A percentile compares a stretch with the other conserved stretches of the same genome.
Conservation (phyloP, 2,888 invertebrate species). For the Acanthosoma haemorrhoidale region DNA sequence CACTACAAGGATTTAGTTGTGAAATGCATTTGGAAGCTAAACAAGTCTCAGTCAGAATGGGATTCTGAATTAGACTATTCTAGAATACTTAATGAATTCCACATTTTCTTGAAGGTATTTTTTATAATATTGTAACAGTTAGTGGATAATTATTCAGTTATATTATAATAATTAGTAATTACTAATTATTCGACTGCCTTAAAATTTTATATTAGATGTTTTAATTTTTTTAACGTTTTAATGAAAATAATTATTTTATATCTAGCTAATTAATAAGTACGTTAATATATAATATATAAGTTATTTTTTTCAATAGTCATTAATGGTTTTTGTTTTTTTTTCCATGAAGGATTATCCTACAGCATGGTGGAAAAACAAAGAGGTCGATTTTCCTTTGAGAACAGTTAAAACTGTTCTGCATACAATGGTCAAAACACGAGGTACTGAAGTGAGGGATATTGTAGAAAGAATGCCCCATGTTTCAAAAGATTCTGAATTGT, state of each 20-base stretch:
- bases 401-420: slow-evolving; percentile 93
- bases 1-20: slow-evolving; percentile 75
- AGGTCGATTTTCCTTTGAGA: slow-evolving; percentile 75
- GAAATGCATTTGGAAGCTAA: slow-evolving; percentile 93
- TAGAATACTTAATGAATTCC: slow-evolving; percentile 73
- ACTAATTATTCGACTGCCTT: background rate
- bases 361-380: slow-evolving; percentile 77
- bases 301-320: too few relatives aligned
- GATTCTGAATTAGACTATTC: slow-evolving; percentile 69
- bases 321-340: background rate
- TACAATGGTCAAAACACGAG: slow-evolving; percentile 82
- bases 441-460: slow-evolving; percentile 72
- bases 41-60: slow-evolving; percentile 80
- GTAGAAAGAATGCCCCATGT: slow-evolving; percentile 55
- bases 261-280: background rate
- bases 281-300: background rate
- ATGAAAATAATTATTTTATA: background rate
- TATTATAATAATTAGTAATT: background rate
- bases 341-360: slow-evolving; percentile 63
- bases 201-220: background rate
- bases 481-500: slow-evolving; percentile 70
- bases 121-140: background rate
- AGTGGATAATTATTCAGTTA: background rate
- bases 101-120: slow-evolving; percentile 72
- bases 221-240: background rate